Conservation (phyloP, 2,888 invertebrate genomes). For the Oscheius sp. region DNA sequence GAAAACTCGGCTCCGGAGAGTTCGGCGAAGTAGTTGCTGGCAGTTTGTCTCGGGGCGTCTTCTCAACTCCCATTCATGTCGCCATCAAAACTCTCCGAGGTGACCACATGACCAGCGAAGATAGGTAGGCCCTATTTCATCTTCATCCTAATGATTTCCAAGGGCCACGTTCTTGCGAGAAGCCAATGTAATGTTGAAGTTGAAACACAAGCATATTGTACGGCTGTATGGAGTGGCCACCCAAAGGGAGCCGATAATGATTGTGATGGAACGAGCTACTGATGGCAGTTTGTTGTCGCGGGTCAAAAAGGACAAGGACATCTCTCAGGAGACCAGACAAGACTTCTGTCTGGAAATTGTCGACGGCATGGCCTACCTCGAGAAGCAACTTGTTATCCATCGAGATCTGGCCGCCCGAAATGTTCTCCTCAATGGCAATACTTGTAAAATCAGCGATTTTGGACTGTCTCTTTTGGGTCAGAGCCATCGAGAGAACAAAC, state of each 20-base stretch:
- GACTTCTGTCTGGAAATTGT: conserved; percentile 49
- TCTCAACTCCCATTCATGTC: conserved; percentile 57
- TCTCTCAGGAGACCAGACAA: conserved; percentile 26
- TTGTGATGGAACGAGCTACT: conserved; percentile 60
- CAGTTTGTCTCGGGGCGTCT: conserved; percentile 47
- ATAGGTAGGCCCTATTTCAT: conserved; percentile 36
- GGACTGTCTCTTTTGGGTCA: conserved; percentile 59
- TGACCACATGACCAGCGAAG: conserved; percentile 50
- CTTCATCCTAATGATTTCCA: neutral
- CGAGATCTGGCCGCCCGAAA: conserved; percentile 60
- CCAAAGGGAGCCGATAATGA: conserved; percentile 63
- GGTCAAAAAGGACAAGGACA: conserved; percentile 22
- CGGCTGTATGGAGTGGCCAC: conserved; percentile 60
- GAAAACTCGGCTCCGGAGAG: conserved; percentile 58
- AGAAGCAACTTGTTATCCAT: conserved; percentile 55
- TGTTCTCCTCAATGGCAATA: conserved; percentile 50
- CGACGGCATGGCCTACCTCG: conserved; percentile 61
- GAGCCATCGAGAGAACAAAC: conserved; percentile 55
- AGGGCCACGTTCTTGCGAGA: conserved; percentile 62
- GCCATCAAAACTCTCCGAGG: conserved; percentile 61
- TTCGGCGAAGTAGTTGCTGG: conserved; percentile 61
- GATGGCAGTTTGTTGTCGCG: conserved; percentile 48
- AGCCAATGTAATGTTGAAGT: conserved; percentile 62
- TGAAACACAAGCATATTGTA: conserved; percentile 59
- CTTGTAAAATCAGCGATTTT: conserved; percentile 63